A percentile compares a stretch with the other conserved stretches of the same genome.
Evolutionary conservation across 1,140 invertebrate species (phyloP).

Genomic region (Drosophila busckii): DNA sequence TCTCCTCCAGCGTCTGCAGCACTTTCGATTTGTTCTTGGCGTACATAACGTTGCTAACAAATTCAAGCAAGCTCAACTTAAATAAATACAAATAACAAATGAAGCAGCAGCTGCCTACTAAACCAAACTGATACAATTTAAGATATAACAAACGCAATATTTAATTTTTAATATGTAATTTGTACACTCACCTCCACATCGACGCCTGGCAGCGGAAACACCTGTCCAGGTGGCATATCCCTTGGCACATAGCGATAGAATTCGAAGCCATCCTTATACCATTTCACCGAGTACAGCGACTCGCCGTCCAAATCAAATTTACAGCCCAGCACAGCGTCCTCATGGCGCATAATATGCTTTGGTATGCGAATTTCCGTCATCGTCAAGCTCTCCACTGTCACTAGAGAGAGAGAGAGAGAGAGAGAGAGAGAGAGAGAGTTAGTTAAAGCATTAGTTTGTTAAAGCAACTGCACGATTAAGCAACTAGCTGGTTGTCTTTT

Average conservation of each 20-base stretch:
- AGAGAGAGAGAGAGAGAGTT: conserved; percentile 11
- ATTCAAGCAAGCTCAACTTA: too few species aligned
- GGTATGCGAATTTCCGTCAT: conserved; percentile 85
- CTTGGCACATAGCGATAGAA: conserved; percentile 90
- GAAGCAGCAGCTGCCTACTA: conserved; percentile 15
- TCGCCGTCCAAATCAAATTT: conserved; percentile 89
- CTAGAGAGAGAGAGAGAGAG: conserved; percentile 27
- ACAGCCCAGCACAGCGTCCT: conserved; percentile 86
- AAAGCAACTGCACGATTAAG: conserved; percentile 19
- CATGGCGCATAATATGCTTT: conserved; percentile 83
- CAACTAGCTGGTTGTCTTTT: conserved; percentile 10
- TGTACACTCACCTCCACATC: conserved; percentile 87
- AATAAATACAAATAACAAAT: neutral
- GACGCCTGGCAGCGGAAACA: conserved; percentile 87
- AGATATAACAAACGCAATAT: conserved; percentile 16
- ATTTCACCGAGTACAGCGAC: conserved; percentile 91
- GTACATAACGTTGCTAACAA: conserved; percentile 28
- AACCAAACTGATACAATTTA: neutral
- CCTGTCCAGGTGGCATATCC: conserved; percentile 85
- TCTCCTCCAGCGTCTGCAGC: conserved; percentile 43
- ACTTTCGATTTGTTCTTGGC: conserved; percentile 51
- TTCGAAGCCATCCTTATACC: conserved; percentile 93
- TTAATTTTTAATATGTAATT: neutral
- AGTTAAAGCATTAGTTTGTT: conserved; percentile 24
- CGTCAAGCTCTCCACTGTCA: conserved; percentile 80